A percentile compares a stretch with the other conserved stretches of the same genome.
Conservation (phyloP, 2,888 invertebrate species). For the Resseliella maxima region DNA sequence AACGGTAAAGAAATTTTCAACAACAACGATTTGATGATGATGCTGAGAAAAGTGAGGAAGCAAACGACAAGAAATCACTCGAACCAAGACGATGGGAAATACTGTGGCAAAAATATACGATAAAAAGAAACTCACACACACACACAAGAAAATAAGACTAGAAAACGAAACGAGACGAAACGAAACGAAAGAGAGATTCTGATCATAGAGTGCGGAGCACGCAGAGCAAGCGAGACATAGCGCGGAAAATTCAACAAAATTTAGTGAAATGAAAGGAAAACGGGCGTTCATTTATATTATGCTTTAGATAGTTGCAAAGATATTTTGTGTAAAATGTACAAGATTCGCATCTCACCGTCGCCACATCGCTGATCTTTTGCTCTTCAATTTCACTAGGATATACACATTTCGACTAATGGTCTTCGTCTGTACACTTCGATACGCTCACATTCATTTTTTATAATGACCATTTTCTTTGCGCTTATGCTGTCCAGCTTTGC, state of each 20-base stretch:
- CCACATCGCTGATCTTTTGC: conserved; percentile 47
- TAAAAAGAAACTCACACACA: neutral
- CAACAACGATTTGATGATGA: conserved; percentile 45
- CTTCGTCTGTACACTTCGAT: conserved; percentile 41
- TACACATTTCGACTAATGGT: conserved; percentile 38
- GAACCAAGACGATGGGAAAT: conserved; percentile 27
- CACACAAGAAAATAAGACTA: neutral
- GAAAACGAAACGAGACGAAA: neutral
- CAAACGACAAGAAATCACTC: conserved; percentile 34
- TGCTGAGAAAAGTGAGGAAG: conserved; percentile 26
- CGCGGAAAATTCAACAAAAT: conserved; percentile 16
- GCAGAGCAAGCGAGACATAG: neutral
- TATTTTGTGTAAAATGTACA: conserved; percentile 48
- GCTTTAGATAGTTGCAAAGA: conserved; percentile 38
- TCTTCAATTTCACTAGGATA: conserved; percentile 36
- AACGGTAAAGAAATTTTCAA: conserved; percentile 48
- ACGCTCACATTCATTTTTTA: conserved; percentile 41
- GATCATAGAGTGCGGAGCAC: neutral
- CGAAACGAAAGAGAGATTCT: neutral
- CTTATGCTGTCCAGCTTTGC: neutral
- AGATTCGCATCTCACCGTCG: conserved; percentile 48
- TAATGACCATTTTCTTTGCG: conserved; percentile 16
- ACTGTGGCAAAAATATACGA: conserved; percentile 28
- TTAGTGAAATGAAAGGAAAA: neutral
- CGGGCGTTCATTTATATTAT: conserved; percentile 49